Evolutionary conservation across 2,888 invertebrate genomes (phyloP).

Genomic region (Tetheella fluctuosa): DNA sequence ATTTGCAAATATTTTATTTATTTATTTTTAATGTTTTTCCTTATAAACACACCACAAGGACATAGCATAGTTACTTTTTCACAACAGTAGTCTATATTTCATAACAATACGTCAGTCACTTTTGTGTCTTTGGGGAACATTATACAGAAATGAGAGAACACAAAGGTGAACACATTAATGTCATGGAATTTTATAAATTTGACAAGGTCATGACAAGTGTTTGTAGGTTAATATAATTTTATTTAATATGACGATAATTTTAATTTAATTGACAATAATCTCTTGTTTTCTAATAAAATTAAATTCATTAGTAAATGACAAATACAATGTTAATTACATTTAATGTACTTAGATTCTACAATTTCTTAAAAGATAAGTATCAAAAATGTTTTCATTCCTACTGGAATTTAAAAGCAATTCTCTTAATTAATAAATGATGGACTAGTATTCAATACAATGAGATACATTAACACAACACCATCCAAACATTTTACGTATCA

Average conservation of each 20-base stretch:
- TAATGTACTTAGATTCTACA: slow-evolving; percentile 1
- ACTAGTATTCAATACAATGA: slow-evolving; percentile 72
- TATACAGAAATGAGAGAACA: too few relatives aligned
- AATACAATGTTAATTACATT: slow-evolving; percentile 8
- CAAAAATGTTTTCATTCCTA: slow-evolving; percentile 35
- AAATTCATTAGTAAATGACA: slow-evolving; percentile 5
- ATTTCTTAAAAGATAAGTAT: slow-evolving; percentile 29
- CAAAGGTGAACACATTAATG: too few relatives aligned
- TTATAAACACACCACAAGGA: slow-evolving; percentile 44
- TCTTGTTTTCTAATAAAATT: background rate
- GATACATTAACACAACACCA: slow-evolving; percentile 49
- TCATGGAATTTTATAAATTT: slow-evolving; percentile 18
- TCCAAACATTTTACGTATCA: slow-evolving; percentile 43
- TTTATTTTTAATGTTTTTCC: slow-evolving; percentile 20
- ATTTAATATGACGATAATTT: background rate
- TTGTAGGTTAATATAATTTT: background rate
- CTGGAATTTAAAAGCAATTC: slow-evolving; percentile 38
- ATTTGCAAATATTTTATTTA: slow-evolving; percentile 19
- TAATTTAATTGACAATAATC: background rate
- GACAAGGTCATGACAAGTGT: background rate
- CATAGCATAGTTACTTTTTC: slow-evolving; percentile 25
- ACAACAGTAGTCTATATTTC: background rate
- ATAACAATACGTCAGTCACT: slow-evolving; percentile 23
- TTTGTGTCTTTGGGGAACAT: slow-evolving; percentile 15
- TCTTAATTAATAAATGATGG: slow-evolving; percentile 57